phyloP scores from a whole-genome alignment of 2,888 invertebrate species.

The Oeneis ivallda region DNA sequence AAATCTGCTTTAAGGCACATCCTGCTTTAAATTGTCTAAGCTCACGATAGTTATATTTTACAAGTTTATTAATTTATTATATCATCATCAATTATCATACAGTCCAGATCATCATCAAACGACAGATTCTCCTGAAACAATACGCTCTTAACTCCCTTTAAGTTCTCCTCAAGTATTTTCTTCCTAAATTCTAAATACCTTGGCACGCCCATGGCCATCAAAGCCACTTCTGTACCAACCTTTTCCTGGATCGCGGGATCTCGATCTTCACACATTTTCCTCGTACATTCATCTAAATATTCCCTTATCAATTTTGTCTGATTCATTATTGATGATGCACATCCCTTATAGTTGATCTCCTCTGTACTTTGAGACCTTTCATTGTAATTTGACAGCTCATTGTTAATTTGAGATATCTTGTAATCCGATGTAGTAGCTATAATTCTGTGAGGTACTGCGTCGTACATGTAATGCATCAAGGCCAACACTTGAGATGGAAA shows the following conservation, averaged over 20 bases:
- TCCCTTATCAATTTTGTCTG: constrained; percentile 53
- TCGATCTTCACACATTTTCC: constrained; percentile 61
- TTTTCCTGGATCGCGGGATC: constrained; percentile 46
- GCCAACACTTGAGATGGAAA: constrained; percentile 57
- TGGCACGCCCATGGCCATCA: constrained; percentile 54
- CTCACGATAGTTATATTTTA: no score
- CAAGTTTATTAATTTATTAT: no score
- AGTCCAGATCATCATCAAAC: constrained; percentile 34
- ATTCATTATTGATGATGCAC: constrained; percentile 52
- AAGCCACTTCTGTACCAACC: constrained; percentile 60
- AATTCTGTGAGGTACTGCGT: constrained; percentile 59
- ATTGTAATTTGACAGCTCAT: constrained; percentile 45
- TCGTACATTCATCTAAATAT: constrained; percentile 60
- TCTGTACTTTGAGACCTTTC: constrained; percentile 39
- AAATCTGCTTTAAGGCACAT: no score
- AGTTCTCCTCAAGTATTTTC: constrained; percentile 50
- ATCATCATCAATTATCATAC: constrained; percentile 46
- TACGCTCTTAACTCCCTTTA: constrained; percentile 43
- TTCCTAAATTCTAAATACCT: constrained; percentile 52
- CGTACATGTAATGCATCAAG: constrained; percentile 67
- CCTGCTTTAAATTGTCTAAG: no score
- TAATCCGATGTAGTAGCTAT: constrained; percentile 54
- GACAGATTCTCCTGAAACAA: background rate
- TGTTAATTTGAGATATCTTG: constrained; percentile 49
- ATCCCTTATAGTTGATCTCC: constrained; percentile 44